Conservation (phyloP, 1,140 invertebrate genomes). For the Leptinotarsa defecta region DNA sequence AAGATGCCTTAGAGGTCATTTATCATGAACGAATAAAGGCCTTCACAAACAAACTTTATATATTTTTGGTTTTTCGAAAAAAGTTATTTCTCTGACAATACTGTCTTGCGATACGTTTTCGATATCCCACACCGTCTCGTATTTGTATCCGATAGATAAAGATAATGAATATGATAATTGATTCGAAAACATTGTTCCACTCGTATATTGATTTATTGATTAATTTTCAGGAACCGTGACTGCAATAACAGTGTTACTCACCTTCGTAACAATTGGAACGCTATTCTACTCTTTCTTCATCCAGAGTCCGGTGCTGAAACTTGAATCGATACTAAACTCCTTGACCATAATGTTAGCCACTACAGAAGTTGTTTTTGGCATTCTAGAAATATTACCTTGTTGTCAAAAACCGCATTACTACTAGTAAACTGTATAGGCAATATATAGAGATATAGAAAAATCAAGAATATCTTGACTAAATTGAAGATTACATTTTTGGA, state of each 20-base stretch:
- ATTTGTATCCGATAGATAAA: neutral
- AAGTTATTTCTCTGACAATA: too few species aligned
- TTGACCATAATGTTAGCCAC: slow-evolving; percentile 40
- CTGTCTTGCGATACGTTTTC: too few species aligned
- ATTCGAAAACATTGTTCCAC: neutral
- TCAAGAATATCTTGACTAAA: too few species aligned
- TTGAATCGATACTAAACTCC: slow-evolving; percentile 44
- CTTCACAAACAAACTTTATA: too few species aligned
- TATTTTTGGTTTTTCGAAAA: too few species aligned
- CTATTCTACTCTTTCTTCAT: slow-evolving; percentile 43
- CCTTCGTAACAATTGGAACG: slow-evolving; percentile 38
- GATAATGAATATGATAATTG: neutral
- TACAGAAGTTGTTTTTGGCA: slow-evolving; percentile 44
- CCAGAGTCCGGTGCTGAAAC: slow-evolving; percentile 43
- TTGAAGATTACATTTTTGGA: too few species aligned
- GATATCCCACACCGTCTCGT: too few species aligned
- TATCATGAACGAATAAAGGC: too few species aligned
- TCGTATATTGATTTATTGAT: neutral
- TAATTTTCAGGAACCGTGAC: slow-evolving; percentile 42
- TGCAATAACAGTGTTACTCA: slow-evolving; percentile 41
- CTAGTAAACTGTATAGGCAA: slow-evolving; percentile 19
- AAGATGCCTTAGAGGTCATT: too few species aligned
- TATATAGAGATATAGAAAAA: too few species aligned
- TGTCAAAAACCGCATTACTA: slow-evolving; percentile 45
- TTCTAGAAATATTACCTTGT: slow-evolving; percentile 42